These are phyloP conservation scores for Oreortyx pictus DNA, from an alignment of 2,797 vertebrate species.

Conservation along the genomic window DNA sequence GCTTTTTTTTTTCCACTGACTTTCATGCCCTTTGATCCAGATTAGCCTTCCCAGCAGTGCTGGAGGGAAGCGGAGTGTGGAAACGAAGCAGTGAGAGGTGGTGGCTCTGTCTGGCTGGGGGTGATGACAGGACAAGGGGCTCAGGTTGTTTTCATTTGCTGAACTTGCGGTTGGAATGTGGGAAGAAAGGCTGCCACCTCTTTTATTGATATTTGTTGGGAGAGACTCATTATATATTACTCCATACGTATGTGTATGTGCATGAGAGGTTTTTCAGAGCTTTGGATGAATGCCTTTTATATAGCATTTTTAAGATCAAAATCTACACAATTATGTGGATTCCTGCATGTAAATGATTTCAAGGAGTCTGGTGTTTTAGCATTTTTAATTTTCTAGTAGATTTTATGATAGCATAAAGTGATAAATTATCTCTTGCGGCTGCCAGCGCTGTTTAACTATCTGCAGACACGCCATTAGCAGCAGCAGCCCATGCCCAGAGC, in stretches of 20 bases:
- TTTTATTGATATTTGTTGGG: conserved; percentile 39
- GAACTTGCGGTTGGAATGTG: not conserved
- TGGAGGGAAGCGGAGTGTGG: not conserved
- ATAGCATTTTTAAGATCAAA: conserved; percentile 64
- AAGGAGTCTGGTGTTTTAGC: conserved; percentile 58
- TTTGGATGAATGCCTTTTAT: conserved; percentile 63
- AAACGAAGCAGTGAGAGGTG: not conserved
- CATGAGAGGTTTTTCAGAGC: conserved; percentile 48
- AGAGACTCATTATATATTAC: conserved; percentile 21
- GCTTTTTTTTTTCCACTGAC: not conserved
- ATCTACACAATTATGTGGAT: conserved; percentile 70
- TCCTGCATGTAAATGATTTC: conserved; percentile 73
- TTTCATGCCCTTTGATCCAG: not conserved
- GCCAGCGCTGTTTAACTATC: conserved; percentile 52
- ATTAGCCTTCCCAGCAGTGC: conserved; percentile 4
- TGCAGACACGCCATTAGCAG: conserved; percentile 34
- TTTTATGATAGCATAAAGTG: conserved; percentile 57
- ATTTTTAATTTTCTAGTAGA: conserved; percentile 73
- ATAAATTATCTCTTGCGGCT: conserved; percentile 62
- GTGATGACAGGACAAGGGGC: not conserved
- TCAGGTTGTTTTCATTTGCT: conserved; percentile 26
- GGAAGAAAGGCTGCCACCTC: not conserved
- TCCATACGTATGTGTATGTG: conserved; percentile 24
- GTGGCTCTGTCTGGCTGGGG: not conserved
- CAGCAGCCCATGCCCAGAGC: not conserved